phyloP scores from a whole-genome alignment of 2,888 invertebrate species.

The Nomada lathburiana region DNA sequence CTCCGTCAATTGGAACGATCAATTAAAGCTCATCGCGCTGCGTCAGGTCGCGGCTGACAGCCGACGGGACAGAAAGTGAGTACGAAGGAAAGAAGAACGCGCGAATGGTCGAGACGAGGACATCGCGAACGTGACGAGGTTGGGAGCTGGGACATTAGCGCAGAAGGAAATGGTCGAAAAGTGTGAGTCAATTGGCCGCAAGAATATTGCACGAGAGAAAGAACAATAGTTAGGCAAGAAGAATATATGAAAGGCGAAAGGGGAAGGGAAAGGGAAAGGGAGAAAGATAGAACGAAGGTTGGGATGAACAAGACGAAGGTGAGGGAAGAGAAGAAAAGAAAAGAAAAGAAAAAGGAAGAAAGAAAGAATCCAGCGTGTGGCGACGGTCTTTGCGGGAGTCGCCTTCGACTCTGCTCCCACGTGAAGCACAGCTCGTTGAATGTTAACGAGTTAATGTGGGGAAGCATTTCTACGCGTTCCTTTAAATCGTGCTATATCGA shows the following conservation, averaged over 20 bases:
- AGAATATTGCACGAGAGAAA: not conserved
- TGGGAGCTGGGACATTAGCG: not conserved
- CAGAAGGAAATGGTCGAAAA: conserved; percentile 14
- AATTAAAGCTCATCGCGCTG: conserved; percentile 60
- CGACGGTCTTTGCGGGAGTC: conserved; percentile 72
- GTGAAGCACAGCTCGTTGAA: conserved; percentile 53
- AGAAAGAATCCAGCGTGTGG: conserved; percentile 24
- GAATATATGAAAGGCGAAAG: not conserved
- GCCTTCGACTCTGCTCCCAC: conserved; percentile 57
- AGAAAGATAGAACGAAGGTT: no score
- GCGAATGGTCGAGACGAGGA: conserved; percentile 1
- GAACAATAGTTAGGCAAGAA: no score
- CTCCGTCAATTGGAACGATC: conserved; percentile 62
- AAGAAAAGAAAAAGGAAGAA: not conserved
- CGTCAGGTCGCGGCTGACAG: conserved; percentile 23
- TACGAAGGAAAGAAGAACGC: not conserved
- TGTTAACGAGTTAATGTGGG: conserved; percentile 51
- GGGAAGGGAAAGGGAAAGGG: not conserved
- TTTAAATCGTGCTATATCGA: not conserved
- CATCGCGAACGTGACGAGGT: conserved; percentile 7
- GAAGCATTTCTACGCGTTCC: not conserved
- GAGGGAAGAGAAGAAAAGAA: not conserved
- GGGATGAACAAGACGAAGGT: not conserved
- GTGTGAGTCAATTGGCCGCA: conserved; percentile 33
- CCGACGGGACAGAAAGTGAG: not conserved